phyloP scores from a whole-genome alignment of 2,113 vertebrate genomes.

The Uropsilus gracilis region DNA sequence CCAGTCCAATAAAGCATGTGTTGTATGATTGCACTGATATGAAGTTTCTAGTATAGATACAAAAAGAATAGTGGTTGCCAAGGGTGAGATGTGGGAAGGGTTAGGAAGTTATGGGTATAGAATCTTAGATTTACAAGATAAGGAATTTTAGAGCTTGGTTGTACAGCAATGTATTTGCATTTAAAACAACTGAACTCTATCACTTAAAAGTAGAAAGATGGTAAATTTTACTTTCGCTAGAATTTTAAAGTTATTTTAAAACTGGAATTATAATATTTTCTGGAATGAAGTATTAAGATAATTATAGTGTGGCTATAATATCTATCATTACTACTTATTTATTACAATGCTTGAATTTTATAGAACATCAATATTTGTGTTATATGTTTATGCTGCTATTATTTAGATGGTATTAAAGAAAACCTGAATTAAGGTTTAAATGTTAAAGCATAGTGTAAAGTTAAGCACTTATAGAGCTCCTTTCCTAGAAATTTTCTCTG shows the following conservation, averaged over 20 bases:
- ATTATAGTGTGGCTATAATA: neutral
- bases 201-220: neutral
- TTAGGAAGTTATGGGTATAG: neutral
- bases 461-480: neutral
- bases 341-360: neutral
- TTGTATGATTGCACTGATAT: neutral
- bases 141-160: neutral
- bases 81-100: neutral
- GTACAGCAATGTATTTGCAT: neutral
- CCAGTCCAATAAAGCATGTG: neutral
- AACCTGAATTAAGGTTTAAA: neutral
- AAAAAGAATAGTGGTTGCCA: neutral
- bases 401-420: neutral
- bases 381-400: neutral
- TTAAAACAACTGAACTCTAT: neutral
- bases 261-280: neutral
- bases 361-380: neutral
- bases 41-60: neutral
- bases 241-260: slow-evolving; percentile 21
- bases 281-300: neutral
- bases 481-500: neutral
- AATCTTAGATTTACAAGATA: neutral
- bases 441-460: neutral
- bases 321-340: neutral
- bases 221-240: neutral